phyloP scores from a whole-genome alignment of 2,888 invertebrate species.

The Globia sparganii region DNA sequence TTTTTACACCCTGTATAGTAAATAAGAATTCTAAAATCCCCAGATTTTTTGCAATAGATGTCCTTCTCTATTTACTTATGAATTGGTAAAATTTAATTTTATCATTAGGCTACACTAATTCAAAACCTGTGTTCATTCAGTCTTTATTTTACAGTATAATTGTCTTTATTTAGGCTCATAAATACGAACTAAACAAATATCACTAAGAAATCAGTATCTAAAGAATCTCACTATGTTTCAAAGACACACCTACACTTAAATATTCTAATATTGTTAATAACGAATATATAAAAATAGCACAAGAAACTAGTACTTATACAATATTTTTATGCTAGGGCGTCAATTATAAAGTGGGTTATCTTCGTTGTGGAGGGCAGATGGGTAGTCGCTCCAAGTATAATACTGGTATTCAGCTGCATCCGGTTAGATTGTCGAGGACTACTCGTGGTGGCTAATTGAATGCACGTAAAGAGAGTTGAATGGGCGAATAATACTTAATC shows the following conservation, averaged over 20 bases:
- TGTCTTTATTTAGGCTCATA: slow-evolving; percentile 6
- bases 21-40: too few relatives aligned
- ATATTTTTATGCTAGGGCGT: neutral
- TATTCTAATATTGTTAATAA: too few relatives aligned
- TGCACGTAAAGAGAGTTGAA: neutral
- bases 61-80: too few relatives aligned
- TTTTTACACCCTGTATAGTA: too few relatives aligned
- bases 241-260: too few relatives aligned
- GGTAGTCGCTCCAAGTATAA: neutral
- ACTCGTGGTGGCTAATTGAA: neutral
- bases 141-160: slow-evolving; percentile 16
- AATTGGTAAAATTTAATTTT: neutral
- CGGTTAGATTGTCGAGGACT: neutral
- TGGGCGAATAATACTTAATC: slow-evolving; percentile 4
- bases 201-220: slow-evolving; percentile 11
- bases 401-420: neutral
- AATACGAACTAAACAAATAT: slow-evolving; percentile 20
- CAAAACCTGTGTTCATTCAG: slow-evolving; percentile 12
- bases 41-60: too few relatives aligned
- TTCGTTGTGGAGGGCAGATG: too few relatives aligned
- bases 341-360: too few relatives aligned
- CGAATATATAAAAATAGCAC: slow-evolving; percentile 5
- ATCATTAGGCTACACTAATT: neutral
- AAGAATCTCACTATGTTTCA: slow-evolving; percentile 28
- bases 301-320: neutral